Percentiles rank a stretch among this genome's conserved stretches.
phyloP scores from a whole-genome alignment of 2,113 vertebrate species.

The Piprites chloris region DNA sequence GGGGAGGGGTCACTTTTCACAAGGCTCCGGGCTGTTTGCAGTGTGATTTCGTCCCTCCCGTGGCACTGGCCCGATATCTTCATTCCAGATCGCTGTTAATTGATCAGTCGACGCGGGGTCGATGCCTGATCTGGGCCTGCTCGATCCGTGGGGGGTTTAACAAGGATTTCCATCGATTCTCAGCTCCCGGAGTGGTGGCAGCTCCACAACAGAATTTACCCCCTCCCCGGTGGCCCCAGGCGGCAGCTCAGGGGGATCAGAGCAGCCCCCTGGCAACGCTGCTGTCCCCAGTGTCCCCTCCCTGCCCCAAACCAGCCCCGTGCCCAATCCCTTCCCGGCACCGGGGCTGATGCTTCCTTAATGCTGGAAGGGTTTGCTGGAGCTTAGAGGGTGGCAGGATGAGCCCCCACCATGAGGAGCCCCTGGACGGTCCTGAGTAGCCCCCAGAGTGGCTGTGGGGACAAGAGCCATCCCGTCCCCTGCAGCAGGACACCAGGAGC shows the following conservation, averaged over 20 bases:
- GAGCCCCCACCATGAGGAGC: not conserved
- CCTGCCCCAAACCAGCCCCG: not conserved
- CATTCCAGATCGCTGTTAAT: not conserved
- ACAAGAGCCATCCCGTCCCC: not conserved
- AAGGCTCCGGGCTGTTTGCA: fast-evolving
- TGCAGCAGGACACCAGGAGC: not conserved
- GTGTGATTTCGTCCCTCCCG: not conserved
- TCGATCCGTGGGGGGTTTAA: not conserved
- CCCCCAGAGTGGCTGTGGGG: not conserved
- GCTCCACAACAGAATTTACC: not conserved
- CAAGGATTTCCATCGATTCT: not conserved
- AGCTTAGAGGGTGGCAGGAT: not conserved
- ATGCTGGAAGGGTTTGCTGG: not conserved
- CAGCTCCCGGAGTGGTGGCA: not conserved
- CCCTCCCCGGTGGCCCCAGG: fast-evolving
- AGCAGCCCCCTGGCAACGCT: fast-evolving
- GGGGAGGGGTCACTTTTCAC: fast-evolving
- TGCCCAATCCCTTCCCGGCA: not conserved
- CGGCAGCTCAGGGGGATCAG: not conserved
- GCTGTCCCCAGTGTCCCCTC: not conserved
- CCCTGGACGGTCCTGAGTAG: not conserved
- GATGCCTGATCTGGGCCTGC: fast-evolving
- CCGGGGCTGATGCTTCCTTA: not conserved
- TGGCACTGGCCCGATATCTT: not conserved
- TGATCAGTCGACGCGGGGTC: not conserved